These are phyloP conservation scores for Gavialis gangeticus DNA, from an alignment of 2,113 vertebrate species.

Conservation along the genomic window DNA sequence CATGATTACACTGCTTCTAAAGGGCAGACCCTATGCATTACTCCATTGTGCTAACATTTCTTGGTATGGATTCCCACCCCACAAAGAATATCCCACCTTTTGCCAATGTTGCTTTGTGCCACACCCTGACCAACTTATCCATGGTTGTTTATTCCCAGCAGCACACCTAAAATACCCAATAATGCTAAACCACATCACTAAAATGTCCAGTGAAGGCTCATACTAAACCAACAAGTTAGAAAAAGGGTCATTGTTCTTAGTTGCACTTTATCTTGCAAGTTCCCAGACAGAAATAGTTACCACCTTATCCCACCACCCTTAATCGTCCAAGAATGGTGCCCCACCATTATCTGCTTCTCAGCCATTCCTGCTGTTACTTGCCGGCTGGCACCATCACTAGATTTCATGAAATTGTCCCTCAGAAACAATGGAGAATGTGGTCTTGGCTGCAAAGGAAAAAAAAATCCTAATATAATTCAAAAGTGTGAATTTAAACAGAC, in stretches of 20 bases:
- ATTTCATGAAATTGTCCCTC: neutral
- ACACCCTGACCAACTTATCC: neutral
- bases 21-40: neutral
- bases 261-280: neutral
- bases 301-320: neutral
- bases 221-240: neutral
- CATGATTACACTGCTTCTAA: neutral
- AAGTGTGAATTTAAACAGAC: neutral
- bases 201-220: neutral
- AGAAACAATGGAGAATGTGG: neutral
- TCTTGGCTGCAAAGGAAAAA: neutral
- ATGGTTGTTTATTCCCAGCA: neutral
- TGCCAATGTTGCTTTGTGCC: neutral
- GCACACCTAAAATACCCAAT: neutral
- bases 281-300: neutral
- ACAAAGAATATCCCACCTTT: neutral
- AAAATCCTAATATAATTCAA: neutral
- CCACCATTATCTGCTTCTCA: neutral
- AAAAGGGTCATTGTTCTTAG: neutral
- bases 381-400: neutral
- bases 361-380: neutral
- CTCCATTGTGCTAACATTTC: neutral
- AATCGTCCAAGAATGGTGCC: neutral
- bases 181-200: neutral
- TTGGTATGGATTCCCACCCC: too few species aligned